Evolutionary conservation across 2,888 invertebrate genomes (phyloP), one percentile per base, ranked within the genome.

Genomic region (Gerosis bhagava): DNA sequence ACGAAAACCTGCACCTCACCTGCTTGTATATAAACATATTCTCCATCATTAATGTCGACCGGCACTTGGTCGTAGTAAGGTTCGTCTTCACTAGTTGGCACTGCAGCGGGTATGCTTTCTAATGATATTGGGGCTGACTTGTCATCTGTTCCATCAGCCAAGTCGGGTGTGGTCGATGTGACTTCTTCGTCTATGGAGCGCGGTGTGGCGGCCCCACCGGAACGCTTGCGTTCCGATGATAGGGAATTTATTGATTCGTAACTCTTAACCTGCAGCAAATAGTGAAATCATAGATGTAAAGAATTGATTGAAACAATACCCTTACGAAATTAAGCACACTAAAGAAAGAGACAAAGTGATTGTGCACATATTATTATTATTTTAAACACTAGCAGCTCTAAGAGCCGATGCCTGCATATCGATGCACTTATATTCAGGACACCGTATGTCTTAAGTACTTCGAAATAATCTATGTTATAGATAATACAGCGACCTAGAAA

Each of bases 51-150:
- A 35, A 90, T 88, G 54, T 94, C 94, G 35, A 91, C 83, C 1
- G 94, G 93, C 36, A 94, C 94, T 68, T 92, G 93, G 64, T 94
- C 94, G 62, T 94, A 94, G 62, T 93, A 93, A 0, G 93, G 94
- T 63, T 94, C 94, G 59, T 92, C 91, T 46, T 89, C 88, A 3
- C 69, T 57, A 4, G 65, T 57, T 1, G 80, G 71, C 22, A 65
- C 74, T 8, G 63, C 66, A 1, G 79, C 77, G 1, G 86, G 83
- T 37, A 84, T 75, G 54, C 84, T 87, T 53, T 86, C 88, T 8
- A 87, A 56, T 0, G 87, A 88, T 32, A 74, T 69, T 0, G 86
- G 86, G 1, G 83, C 80, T 1, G 87, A 87, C 52, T 82, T 86
- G 53, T 83, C 82, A 31, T 82, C 82, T 0, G 66, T 83, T 2